A percentile compares a stretch with the other conserved stretches of the same genome.
These are phyloP conservation scores for Myripristis murdjan DNA, from an alignment of 2,797 vertebrate genomes.

Conservation along the genomic window DNA sequence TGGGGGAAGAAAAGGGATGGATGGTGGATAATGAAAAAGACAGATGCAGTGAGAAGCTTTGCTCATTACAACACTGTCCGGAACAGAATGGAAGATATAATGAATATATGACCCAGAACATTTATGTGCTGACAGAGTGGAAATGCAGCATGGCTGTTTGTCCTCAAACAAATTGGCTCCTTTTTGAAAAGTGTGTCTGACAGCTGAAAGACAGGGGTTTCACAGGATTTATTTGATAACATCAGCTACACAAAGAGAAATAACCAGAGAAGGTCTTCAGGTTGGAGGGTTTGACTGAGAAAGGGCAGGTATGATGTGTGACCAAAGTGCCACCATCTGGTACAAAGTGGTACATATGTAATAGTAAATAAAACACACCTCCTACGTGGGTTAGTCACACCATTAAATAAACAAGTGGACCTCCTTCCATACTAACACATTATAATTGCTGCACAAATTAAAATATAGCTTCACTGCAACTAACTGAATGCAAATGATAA, in stretches of 20 bases:
- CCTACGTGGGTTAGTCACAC: background rate
- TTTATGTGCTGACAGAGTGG: too few species aligned
- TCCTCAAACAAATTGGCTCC: background rate
- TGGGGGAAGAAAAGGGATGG: too few species aligned
- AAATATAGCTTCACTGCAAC: too few species aligned
- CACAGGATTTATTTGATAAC: background rate
- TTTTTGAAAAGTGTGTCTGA: background rate
- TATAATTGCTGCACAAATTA: background rate
- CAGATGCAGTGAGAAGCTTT: too few species aligned
- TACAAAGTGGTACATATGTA: constrained; percentile 46
- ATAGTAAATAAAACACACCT: background rate
- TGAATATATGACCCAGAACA: too few species aligned
- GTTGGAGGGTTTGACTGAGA: background rate
- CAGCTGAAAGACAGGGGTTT: background rate
- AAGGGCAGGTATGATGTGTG: constrained; percentile 17
- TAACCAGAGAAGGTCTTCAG: background rate
- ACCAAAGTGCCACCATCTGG: constrained; percentile 75
- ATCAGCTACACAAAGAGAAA: constrained; percentile 10
- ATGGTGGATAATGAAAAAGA: too few species aligned
- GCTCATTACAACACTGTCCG: too few species aligned
- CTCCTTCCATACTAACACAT: background rate
- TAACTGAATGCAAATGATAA: too few species aligned
- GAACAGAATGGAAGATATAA: too few species aligned
- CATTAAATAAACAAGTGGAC: background rate
- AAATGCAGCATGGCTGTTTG: too few species aligned